These are phyloP conservation scores for Podarcis muralis DNA, from an alignment of 2,113 vertebrate genomes.

Conservation along the genomic window DNA sequence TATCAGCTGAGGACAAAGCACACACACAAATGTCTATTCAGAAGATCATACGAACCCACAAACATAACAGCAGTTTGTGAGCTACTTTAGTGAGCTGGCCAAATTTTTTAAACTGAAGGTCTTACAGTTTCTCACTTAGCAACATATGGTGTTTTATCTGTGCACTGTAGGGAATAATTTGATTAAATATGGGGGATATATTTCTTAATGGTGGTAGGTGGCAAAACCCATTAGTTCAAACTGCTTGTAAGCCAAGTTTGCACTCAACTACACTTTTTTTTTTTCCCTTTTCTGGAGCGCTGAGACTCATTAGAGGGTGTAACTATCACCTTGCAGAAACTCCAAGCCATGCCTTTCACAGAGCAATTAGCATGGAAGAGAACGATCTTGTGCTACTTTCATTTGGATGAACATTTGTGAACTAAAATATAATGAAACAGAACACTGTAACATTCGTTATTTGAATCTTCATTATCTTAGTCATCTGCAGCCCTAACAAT, in stretches of 20 bases:
- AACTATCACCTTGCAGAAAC: not conserved
- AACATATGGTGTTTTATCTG: not conserved
- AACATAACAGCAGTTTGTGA: not conserved
- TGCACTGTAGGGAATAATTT: not conserved
- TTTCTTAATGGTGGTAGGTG: not conserved
- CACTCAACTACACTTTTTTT: not conserved
- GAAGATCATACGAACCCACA: not conserved
- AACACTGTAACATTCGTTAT: not conserved
- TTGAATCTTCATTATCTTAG: not conserved
- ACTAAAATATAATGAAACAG: not conserved
- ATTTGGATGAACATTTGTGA: not conserved
- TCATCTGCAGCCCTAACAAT: not conserved
- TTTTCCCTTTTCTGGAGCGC: not conserved
- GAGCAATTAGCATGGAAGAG: not conserved
- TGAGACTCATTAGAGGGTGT: not conserved
- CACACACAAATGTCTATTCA: not conserved
- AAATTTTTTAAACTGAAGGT: not conserved
- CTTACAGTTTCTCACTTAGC: not conserved
- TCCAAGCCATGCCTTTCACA: not conserved
- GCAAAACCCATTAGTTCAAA: not conserved
- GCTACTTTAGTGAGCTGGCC: not conserved
- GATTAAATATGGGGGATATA: not conserved
- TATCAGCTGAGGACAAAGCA: not conserved
- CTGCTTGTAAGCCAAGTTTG: not conserved
- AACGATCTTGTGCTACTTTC: not conserved